phyloP scores from a whole-genome alignment of 2,888 invertebrate species.

The Scrobipalpa costella region DNA sequence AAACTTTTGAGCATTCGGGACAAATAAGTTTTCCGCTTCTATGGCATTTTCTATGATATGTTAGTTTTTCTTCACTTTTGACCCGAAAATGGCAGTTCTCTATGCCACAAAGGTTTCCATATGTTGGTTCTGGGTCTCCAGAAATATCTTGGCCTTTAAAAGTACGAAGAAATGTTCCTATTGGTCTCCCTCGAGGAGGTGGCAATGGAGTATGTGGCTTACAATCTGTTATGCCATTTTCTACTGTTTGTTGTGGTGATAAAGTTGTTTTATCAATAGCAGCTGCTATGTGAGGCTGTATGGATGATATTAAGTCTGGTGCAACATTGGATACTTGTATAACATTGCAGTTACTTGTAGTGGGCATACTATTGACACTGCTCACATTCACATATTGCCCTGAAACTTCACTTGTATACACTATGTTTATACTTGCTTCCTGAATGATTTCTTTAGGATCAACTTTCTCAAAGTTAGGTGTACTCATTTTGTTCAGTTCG shows the following conservation, averaged over 20 bases:
- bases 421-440: slow-evolving; percentile 76
- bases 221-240: slow-evolving; percentile 34
- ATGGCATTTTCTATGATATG: slow-evolving; percentile 85
- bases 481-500: slow-evolving; percentile 72
- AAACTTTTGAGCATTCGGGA: slow-evolving; percentile 83
- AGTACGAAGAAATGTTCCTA: slow-evolving; percentile 31
- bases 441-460: slow-evolving; percentile 75
- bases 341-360: slow-evolving; percentile 53
- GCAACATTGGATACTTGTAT: slow-evolving; percentile 66
- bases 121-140: slow-evolving; percentile 39
- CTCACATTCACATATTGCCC: slow-evolving; percentile 64
- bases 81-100: slow-evolving; percentile 81
- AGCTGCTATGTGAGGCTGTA: slow-evolving; percentile 49
- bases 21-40: slow-evolving; percentile 77
- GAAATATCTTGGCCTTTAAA: slow-evolving; percentile 35
- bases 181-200: slow-evolving; percentile 40
- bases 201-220: slow-evolving; percentile 40
- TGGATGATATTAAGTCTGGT: slow-evolving; percentile 73
- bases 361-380: slow-evolving; percentile 53
- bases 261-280: slow-evolving; percentile 40
- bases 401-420: slow-evolving; percentile 68
- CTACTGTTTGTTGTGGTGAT: slow-evolving; percentile 41
- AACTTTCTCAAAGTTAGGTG: slow-evolving; percentile 72
- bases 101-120: slow-evolving; percentile 71
- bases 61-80: slow-evolving; percentile 80